Conservation (phyloP, 2,797 vertebrate genomes). For the Hoplostethus mediterraneus region DNA sequence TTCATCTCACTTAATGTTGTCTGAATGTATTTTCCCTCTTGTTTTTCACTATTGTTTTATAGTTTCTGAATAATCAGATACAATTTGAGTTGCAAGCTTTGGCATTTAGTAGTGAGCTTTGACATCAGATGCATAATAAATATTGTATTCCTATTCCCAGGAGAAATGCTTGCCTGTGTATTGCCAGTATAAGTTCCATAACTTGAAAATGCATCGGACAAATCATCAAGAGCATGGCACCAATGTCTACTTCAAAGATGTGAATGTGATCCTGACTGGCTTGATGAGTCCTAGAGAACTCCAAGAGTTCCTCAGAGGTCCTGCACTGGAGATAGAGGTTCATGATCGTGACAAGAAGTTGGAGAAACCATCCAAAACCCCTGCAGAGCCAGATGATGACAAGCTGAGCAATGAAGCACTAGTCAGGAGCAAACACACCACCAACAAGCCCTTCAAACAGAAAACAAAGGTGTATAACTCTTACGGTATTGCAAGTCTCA, state of each 20-base stretch:
- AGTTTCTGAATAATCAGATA: background rate
- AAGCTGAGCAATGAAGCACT: conserved; percentile 51
- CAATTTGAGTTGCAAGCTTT: background rate
- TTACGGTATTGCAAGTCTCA: conserved; percentile 81
- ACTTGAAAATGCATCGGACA: conserved; percentile 80
- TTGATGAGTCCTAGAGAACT: conserved; percentile 78
- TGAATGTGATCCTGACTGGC: conserved; percentile 87
- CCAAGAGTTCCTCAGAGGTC: conserved; percentile 82
- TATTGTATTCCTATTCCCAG: conserved; percentile 62
- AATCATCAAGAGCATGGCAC: conserved; percentile 73
- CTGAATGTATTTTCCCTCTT: background rate
- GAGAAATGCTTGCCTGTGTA: conserved; percentile 85
- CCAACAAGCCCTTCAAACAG: conserved; percentile 40
- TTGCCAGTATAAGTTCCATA: conserved; percentile 87
- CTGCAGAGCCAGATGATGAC: conserved; percentile 61
- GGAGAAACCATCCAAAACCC: conserved; percentile 30
- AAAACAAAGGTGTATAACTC: conserved; percentile 63
- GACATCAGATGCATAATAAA: background rate
- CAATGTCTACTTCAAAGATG: conserved; percentile 85
- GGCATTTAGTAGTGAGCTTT: background rate
- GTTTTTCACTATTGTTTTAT: background rate
- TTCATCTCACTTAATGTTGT: background rate
- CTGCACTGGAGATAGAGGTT: conserved; percentile 88
- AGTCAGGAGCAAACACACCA: conserved; percentile 38
- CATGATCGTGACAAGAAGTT: conserved; percentile 87